These are phyloP conservation scores for Myrmecophaga tridactyla DNA, from an alignment of 2,113 vertebrate genomes.

Conservation along the genomic window DNA sequence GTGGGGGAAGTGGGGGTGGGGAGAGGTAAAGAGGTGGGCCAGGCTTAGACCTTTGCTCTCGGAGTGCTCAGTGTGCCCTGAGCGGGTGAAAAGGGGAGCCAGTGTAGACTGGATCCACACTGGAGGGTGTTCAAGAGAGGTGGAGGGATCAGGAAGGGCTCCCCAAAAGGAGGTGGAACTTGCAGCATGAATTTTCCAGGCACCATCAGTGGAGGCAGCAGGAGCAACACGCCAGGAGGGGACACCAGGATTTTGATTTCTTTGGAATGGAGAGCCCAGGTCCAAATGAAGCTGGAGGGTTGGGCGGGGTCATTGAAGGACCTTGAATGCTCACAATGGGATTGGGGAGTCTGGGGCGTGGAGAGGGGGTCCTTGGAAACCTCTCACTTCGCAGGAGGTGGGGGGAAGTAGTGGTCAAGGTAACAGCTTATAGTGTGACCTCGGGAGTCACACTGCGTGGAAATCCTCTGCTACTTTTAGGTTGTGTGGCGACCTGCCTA, in stretches of 20 bases:
- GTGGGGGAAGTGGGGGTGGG: neutral
- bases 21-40: neutral
- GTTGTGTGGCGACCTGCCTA: fast-evolving
- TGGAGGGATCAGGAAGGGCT: neutral
- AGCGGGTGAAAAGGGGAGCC: neutral
- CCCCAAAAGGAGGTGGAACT: neutral
- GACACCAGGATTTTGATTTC: neutral
- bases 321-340: neutral
- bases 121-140: neutral
- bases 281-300: neutral
- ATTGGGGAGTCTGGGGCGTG: neutral
- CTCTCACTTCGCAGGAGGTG: neutral
- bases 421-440: neutral
- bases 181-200: neutral
- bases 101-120: neutral
- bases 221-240: neutral
- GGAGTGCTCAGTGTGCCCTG: neutral
- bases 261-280: neutral
- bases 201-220: neutral
- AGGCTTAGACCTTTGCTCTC: too few relatives aligned
- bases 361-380: neutral
- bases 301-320: neutral
- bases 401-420: neutral
- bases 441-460: neutral
- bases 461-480: neutral